A percentile compares a stretch with the other conserved stretches of the same genome.
These are phyloP conservation scores for Cataglyphis hispanica DNA, from an alignment of 1,140 invertebrate genomes.

Conservation along the genomic window DNA sequence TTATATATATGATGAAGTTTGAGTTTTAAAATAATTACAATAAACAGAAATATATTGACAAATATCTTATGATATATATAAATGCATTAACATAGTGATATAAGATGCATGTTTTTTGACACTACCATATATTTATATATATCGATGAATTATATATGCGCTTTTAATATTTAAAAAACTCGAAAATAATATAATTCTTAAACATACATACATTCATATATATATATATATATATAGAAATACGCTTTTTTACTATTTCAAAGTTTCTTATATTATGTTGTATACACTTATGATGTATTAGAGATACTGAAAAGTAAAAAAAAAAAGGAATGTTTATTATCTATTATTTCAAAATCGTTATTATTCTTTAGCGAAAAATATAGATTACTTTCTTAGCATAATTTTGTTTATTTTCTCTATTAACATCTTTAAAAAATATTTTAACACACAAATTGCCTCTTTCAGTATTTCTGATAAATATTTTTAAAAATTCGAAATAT, in stretches of 20 bases:
- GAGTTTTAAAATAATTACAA: slow-evolving; percentile 29
- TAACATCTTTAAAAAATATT: neutral
- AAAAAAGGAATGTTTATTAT: neutral
- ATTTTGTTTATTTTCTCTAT: slow-evolving; percentile 4
- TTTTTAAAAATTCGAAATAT: slow-evolving; percentile 21
- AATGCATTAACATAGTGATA: slow-evolving; percentile 30
- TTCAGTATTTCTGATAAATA: slow-evolving; percentile 43
- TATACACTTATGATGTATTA: slow-evolving; percentile 16
- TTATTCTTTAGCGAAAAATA: neutral
- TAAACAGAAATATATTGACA: slow-evolving; percentile 6
- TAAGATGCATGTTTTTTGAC: slow-evolving; percentile 35
- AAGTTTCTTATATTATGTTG: slow-evolving; percentile 26
- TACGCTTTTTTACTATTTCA: slow-evolving; percentile 25
- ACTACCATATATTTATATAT: slow-evolving; percentile 11
- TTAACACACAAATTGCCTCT: neutral
- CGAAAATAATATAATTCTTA: slow-evolving; percentile 28
- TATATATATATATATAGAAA: slow-evolving; percentile 24
- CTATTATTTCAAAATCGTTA: neutral
- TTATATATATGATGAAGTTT: neutral
- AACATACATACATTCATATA: neutral
- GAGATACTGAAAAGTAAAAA: slow-evolving; percentile 33
- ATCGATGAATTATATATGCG: slow-evolving; percentile 34
- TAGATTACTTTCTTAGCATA: neutral
- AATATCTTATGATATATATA: slow-evolving; percentile 30
- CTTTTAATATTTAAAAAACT: slow-evolving; percentile 34